Evolutionary conservation across 2,113 vertebrate genomes (phyloP).

Genomic region (Nettapus auritus): DNA sequence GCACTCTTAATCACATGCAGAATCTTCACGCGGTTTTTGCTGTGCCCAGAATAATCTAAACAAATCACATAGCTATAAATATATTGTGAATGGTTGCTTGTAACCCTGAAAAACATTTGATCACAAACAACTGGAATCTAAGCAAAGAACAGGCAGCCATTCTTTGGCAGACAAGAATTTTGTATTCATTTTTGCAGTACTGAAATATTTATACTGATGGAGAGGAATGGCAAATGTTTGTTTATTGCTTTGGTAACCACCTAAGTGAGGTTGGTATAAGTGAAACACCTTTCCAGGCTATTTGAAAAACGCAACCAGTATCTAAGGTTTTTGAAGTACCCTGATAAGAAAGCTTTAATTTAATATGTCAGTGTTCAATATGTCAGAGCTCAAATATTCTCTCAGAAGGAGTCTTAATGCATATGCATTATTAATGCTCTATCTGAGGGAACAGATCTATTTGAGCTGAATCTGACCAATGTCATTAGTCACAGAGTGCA

Average conservation of each 20-base stretch:
- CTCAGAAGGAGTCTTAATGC: conserved; percentile 66
- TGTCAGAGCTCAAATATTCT: conserved; percentile 76
- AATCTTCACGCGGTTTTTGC: neutral
- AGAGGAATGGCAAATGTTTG: conserved; percentile 28
- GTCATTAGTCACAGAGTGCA: conserved; percentile 54
- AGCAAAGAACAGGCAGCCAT: neutral
- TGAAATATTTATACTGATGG: neutral
- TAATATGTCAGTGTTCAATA: conserved; percentile 72
- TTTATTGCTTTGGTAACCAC: conserved; percentile 59
- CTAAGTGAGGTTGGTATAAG: conserved; percentile 6
- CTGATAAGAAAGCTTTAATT: conserved; percentile 72
- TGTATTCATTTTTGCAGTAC: neutral
- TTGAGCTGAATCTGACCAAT: conserved; percentile 59
- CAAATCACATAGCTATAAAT: neutral
- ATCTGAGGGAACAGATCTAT: conserved; percentile 59
- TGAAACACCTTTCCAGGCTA: conserved; percentile 22
- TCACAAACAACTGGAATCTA: neutral
- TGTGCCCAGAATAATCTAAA: conserved; percentile 5
- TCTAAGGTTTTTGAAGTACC: conserved; percentile 53
- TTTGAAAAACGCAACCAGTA: conserved; percentile 37
- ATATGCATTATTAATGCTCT: conserved; percentile 73
- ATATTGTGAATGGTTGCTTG: neutral
- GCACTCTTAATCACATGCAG: neutral
- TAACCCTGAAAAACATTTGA: neutral
- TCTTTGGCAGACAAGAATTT: neutral